These are phyloP conservation scores for Clarias macrocephalus DNA, from an alignment of 2,113 vertebrate species.

Conservation along the genomic window DNA sequence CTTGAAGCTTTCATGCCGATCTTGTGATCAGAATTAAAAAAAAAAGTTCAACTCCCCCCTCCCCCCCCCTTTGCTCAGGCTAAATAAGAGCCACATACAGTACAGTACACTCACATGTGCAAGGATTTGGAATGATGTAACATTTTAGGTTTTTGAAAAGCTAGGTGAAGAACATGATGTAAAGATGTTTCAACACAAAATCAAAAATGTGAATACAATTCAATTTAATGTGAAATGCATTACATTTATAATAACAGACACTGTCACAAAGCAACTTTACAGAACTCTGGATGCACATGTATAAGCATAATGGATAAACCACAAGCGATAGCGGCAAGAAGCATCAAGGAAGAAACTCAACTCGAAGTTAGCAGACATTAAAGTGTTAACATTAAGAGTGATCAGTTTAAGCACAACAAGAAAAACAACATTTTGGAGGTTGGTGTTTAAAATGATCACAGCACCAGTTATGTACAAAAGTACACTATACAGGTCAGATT, in stretches of 20 bases:
- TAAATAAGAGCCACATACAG: not conserved
- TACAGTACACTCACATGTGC: not conserved
- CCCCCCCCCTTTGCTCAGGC: too few species aligned
- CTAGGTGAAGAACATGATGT: not conserved
- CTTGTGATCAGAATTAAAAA: not conserved
- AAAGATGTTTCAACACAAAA: not conserved
- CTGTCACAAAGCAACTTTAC: not conserved
- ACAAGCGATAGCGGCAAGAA: not conserved
- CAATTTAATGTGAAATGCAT: not conserved
- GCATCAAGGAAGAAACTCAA: not conserved
- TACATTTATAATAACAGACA: not conserved
- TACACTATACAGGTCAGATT: not conserved
- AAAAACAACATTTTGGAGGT: not conserved
- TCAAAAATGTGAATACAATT: not conserved
- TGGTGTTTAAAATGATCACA: not conserved
- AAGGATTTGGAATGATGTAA: not conserved
- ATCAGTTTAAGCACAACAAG: not conserved
- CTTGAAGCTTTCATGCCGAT: not conserved
- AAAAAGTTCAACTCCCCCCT: not conserved
- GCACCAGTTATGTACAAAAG: not conserved
- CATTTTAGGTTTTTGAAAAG: not conserved
- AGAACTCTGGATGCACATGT: not conserved
- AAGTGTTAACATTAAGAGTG: not conserved
- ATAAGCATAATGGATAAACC: not conserved
- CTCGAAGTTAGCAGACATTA: not conserved